Evolutionary conservation across 2,797 vertebrate species (phyloP).

Genomic region (Silurus aristotelis): DNA sequence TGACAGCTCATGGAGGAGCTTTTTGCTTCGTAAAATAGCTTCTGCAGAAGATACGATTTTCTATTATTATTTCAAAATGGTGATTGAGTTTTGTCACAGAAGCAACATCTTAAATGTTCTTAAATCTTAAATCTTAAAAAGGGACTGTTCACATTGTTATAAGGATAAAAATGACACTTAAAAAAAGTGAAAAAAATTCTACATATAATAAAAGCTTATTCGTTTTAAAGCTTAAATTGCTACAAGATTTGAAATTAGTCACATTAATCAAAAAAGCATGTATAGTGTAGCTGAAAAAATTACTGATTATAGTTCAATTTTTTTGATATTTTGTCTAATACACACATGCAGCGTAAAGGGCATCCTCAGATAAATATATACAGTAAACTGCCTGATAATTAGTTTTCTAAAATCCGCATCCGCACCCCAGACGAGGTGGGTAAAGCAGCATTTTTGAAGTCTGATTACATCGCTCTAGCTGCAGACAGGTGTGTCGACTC

Average conservation of each 20-base stretch:
- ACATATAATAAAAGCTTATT: neutral
- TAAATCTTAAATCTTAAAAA: no score
- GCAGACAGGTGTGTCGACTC: conserved; percentile 58
- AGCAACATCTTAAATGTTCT: neutral
- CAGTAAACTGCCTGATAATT: neutral
- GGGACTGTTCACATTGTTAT: no score
- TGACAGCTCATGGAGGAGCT: neutral
- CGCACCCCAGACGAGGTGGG: no score
- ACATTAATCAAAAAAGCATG: no score
- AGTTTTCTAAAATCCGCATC: neutral
- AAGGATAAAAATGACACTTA: neutral
- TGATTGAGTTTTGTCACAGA: neutral
- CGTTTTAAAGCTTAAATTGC: no score
- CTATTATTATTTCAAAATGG: neutral
- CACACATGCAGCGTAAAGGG: no score
- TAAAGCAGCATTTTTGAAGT: conserved; percentile 14
- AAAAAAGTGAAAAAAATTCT: neutral
- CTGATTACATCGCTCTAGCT: conserved; percentile 29
- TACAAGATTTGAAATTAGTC: no score
- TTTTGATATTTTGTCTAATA: no score
- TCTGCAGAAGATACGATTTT: neutral
- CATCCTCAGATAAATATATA: neutral
- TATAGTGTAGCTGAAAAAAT: no score
- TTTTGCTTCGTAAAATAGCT: neutral
- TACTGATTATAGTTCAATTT: no score